Evolutionary conservation across 2,797 vertebrate species (phyloP), one percentile per base, ranked within the genome.

Genomic region (Helostoma temminkii): DNA sequence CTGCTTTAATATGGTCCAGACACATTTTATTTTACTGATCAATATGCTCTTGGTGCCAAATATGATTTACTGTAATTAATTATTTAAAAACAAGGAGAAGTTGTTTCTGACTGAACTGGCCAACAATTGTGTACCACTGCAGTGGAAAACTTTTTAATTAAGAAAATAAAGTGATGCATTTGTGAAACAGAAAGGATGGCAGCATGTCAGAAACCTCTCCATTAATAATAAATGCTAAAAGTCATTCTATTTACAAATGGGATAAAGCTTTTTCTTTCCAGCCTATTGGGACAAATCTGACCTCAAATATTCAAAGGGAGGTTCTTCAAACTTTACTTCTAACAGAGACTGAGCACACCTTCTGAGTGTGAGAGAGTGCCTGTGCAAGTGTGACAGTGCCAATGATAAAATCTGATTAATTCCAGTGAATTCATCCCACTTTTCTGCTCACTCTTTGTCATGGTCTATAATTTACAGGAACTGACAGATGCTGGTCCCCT

Each of bases 361-460:
- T 63, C 46, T 32, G 60, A 76, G 73, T 62, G 68, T 67, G 61
- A 21, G 49, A 21, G 49, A 81, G 56, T 65, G 63, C 69, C 73
- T 47, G 45, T 14, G 55, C 68, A 54, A 63, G 54, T 64, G 72
- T 74, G 66, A 85, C 62, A 81, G 58, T 18, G 39, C 74, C 21
- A 43, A 66, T 77, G 57, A 81, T 50, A 58, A 72, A 88, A 67
- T 84, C 53, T 3, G 76, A 89, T 86, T 62, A 73, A 85, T 80
- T 77, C 66, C 56, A 62, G 49, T 61, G 45, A 74, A 79, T 83
- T 85, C 77, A 71, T 71, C 63, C 66, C 19, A 53, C 64, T 59
- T 74, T 76, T 73, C 52, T 69, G 60, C 62, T 58, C 52, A 64
- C 71, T 70, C 63, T 71, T 68, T 76, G 65, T 49, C 71, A 57